A percentile compares a stretch with the other conserved stretches of the same genome.
phyloP scores from a whole-genome alignment of 2,113 vertebrate species.

The Charadrius vociferus region DNA sequence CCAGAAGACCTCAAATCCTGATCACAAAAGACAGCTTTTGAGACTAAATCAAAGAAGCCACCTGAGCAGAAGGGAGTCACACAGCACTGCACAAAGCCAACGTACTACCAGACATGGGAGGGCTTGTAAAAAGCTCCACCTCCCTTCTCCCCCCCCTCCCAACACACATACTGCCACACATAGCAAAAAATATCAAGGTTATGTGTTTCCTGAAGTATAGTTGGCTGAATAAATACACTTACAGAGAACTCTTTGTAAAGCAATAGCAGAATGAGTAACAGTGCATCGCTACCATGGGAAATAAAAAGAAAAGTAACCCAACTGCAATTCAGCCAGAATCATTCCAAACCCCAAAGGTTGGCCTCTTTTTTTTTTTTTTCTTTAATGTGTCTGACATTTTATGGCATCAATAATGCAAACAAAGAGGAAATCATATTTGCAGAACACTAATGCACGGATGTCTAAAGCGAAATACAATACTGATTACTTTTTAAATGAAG shows the following conservation, averaged over 20 bases:
- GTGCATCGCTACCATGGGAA: constrained; percentile 34
- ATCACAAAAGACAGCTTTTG: neutral
- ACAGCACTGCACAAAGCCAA: neutral
- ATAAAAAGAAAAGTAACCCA: constrained; percentile 54
- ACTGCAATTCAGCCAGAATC: constrained; percentile 52
- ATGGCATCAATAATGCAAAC: constrained; percentile 73
- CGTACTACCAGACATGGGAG: neutral
- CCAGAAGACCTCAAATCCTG: neutral
- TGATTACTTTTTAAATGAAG: constrained; percentile 72
- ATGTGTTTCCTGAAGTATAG: constrained; percentile 18
- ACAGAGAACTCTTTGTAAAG: constrained; percentile 26
- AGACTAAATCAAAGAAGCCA: neutral
- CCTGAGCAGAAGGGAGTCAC: neutral
- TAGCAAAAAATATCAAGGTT: neutral
- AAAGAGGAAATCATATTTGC: constrained; percentile 63
- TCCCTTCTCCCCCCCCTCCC: neutral
- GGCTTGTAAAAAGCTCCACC: neutral
- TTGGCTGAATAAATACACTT: constrained; percentile 12
- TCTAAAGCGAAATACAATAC: constrained; percentile 61
- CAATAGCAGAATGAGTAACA: constrained; percentile 47
- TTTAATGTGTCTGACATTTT: constrained; percentile 70
- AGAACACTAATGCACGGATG: constrained; percentile 60
- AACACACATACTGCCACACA: neutral
- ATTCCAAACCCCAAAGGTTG: constrained; percentile 58
- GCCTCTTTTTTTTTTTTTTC: constrained; percentile 35